Percentiles rank a stretch among this genome's conserved stretches.
phyloP scores from a whole-genome alignment of 2,797 vertebrate genomes.

The Pipistrellus pipistrellus region DNA sequence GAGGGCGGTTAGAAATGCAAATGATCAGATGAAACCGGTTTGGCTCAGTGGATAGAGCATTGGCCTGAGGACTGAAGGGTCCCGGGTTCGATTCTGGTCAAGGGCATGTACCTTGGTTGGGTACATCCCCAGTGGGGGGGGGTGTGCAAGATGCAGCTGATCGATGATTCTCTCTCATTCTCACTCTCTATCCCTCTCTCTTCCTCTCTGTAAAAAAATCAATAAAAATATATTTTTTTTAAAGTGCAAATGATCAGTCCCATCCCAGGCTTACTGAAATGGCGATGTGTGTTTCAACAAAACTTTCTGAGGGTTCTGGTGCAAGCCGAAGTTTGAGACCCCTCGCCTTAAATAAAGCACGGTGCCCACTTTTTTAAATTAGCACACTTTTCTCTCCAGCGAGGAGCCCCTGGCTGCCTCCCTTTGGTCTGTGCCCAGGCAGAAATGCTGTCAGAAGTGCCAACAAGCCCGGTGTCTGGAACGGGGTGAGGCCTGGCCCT shows the following conservation, averaged over 20 bases:
- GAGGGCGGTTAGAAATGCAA: neutral
- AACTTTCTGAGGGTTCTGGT: neutral
- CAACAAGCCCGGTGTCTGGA: neutral
- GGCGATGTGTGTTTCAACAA: neutral
- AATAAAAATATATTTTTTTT: neutral
- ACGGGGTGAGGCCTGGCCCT: neutral
- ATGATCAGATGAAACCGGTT: neutral
- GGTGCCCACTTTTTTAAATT: neutral
- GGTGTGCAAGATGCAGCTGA: too few species aligned
- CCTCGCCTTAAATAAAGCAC: neutral
- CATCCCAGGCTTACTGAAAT: neutral
- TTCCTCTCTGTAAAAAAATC: too few species aligned
- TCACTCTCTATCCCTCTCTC: too few species aligned
- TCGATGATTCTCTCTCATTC: too few species aligned
- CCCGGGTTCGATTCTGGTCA: too few species aligned
- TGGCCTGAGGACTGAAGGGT: too few species aligned
- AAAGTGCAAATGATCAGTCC: neutral
- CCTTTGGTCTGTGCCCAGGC: neutral
- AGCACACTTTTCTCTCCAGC: neutral
- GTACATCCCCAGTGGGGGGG: too few species aligned
- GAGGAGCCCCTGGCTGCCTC: neutral
- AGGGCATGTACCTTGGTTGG: too few species aligned
- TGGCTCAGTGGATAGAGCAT: too few species aligned
- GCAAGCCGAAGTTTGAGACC: neutral
- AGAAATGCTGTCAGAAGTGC: slow-evolving; percentile 28